Evolutionary conservation across 30 jellyfish, hydroid and myxozoan species (phyloP).

Genomic region (Clytia hemisphaerica): DNA sequence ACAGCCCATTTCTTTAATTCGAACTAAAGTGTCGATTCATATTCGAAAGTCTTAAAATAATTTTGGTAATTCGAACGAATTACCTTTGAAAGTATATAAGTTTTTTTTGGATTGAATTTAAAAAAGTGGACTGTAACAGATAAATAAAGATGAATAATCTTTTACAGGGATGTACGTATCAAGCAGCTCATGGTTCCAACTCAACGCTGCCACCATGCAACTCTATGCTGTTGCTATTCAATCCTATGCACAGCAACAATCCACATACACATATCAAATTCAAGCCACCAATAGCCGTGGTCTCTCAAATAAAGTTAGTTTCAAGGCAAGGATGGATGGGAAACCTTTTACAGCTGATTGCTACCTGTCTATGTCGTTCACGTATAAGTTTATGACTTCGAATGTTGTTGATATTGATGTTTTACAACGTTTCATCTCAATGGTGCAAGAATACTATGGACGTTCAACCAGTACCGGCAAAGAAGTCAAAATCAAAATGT

Average conservation of each 20-base stretch:
- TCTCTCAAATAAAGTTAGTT: slow-evolving; percentile 5
- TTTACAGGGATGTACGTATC: slow-evolving; percentile 25
- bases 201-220: slow-evolving; percentile 69
- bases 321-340: slow-evolving; percentile 29
- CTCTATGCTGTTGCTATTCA: slow-evolving; percentile 62
- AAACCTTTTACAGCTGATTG: slow-evolving; percentile 78
- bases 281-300: slow-evolving; percentile 81
- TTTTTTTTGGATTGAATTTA: too few species aligned
- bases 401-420: slow-evolving; percentile 19
- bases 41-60: too few species aligned
- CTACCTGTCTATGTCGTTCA: slow-evolving; percentile 23
- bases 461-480: slow-evolving; percentile 1
- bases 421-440: slow-evolving; percentile 9
- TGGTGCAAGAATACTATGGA: slow-evolving; percentile 4
- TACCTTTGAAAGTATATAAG: too few species aligned
- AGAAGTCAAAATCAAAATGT: not conserved
- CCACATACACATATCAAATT: slow-evolving; percentile 18
- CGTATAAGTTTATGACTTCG: slow-evolving; percentile 1
- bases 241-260: slow-evolving; percentile 26
- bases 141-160: too few species aligned
- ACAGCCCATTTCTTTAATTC: too few species aligned
- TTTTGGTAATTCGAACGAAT: too few species aligned
- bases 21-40: too few species aligned
- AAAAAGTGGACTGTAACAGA: too few species aligned
- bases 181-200: slow-evolving; percentile 72